These are phyloP conservation scores for Nyleta sp. DNA, from an alignment of 2,888 invertebrate species.

Conservation along the genomic window DNA sequence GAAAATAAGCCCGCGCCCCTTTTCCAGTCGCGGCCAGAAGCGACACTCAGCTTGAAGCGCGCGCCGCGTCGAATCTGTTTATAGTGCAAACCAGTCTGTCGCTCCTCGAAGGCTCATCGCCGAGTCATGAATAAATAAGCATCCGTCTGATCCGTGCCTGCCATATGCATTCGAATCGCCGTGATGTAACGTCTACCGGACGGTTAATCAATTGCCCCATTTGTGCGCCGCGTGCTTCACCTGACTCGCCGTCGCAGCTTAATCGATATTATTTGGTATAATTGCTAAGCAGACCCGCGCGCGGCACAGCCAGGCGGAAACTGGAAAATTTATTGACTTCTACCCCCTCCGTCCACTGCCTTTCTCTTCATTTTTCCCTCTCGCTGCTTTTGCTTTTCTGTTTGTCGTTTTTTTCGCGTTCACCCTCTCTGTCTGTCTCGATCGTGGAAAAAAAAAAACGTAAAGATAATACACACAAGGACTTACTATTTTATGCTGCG, in stretches of 20 bases:
- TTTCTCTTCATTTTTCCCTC: background rate
- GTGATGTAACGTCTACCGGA: slow-evolving; percentile 59
- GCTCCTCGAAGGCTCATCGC: slow-evolving; percentile 24
- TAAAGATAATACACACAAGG: slow-evolving; percentile 35
- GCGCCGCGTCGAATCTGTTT: slow-evolving; percentile 21
- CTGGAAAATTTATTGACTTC: slow-evolving; percentile 54
- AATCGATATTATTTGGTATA: slow-evolving; percentile 65
- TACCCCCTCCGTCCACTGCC: slow-evolving; percentile 3
- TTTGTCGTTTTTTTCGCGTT: slow-evolving; percentile 41
- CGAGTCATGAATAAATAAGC: slow-evolving; percentile 58
- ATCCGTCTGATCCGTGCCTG: slow-evolving; percentile 45
- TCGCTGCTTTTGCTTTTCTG: slow-evolving; percentile 35
- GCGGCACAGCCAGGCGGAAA: slow-evolving; percentile 43
- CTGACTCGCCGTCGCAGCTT: slow-evolving; percentile 47
- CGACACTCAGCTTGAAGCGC: slow-evolving; percentile 5
- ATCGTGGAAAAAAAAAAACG: background rate
- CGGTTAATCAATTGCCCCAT: slow-evolving; percentile 66
- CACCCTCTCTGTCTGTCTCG: background rate
- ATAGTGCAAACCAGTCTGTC: slow-evolving; percentile 23
- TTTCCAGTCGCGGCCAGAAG: background rate
- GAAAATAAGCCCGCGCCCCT: background rate
- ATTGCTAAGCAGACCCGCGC: slow-evolving; percentile 50
- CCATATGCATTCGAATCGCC: slow-evolving; percentile 51
- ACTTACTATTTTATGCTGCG: slow-evolving; percentile 77
- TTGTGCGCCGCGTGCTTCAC: slow-evolving; percentile 58